Evolutionary conservation across 1,140 invertebrate genomes (phyloP).

Genomic region (Bombus huntii): DNA sequence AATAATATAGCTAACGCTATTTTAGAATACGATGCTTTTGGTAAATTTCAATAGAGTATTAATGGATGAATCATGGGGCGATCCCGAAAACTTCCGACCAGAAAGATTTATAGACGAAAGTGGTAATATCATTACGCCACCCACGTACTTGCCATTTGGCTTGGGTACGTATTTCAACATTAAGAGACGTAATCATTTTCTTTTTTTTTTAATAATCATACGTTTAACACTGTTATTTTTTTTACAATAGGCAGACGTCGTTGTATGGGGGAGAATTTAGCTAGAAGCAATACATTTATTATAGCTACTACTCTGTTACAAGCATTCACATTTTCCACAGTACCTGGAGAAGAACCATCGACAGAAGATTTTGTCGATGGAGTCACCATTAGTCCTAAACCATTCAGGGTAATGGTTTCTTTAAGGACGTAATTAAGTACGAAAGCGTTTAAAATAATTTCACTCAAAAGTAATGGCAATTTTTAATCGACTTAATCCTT

Average conservation of each 20-base stretch:
- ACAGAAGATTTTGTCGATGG: conserved; percentile 86
- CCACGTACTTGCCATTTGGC: conserved; percentile 91
- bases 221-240: conserved; percentile 5
- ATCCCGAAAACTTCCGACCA: conserved; percentile 90
- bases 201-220: conserved; percentile 40
- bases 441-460: too few relatives aligned
- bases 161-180: conserved; percentile 82
- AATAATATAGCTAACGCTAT: conserved; percentile 50
- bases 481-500: not conserved
- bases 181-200: conserved; percentile 25
- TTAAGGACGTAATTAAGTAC: conserved; percentile 76
- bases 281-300: conserved; percentile 92
- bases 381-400: conserved; percentile 88
- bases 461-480: not conserved
- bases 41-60: conserved; percentile 91
- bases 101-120: conserved; percentile 88
- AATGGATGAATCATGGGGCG: conserved; percentile 87
- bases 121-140: conserved; percentile 87
- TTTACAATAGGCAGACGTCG: conserved; percentile 86
- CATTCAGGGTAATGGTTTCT: conserved; percentile 87
- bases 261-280: conserved; percentile 93
- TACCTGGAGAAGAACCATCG: conserved; percentile 86
- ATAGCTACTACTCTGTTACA: conserved; percentile 91
- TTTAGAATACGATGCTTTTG: conserved; percentile 91
- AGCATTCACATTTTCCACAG: conserved; percentile 87